A percentile compares a stretch with the other conserved stretches of the same genome.
phyloP scores from a whole-genome alignment of 2,888 invertebrate species.

The Capitulum mitella region DNA sequence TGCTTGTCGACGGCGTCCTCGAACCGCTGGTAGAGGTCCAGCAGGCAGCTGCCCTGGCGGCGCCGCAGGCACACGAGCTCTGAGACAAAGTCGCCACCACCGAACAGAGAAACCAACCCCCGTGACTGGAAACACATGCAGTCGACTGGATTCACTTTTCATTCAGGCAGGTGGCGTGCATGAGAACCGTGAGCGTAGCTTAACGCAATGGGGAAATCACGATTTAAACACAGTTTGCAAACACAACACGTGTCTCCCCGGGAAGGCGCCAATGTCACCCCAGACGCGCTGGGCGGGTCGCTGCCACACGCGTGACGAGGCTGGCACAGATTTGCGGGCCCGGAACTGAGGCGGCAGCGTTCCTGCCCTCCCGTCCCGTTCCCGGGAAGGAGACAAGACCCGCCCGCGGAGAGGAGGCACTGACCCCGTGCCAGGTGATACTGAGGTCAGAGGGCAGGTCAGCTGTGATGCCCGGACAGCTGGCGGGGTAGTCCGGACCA shows the following conservation, averaged over 20 bases:
- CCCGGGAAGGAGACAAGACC: too few species aligned
- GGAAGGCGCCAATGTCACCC: too few species aligned
- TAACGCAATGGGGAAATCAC: too few species aligned
- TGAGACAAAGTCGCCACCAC: background rate
- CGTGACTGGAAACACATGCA: background rate
- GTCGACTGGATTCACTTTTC: background rate
- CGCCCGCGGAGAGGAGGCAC: too few species aligned
- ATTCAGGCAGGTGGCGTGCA: background rate
- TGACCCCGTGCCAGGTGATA: slow-evolving; percentile 28
- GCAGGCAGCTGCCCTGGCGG: background rate
- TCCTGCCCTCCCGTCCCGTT: too few species aligned
- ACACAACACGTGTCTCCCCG: too few species aligned
- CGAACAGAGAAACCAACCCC: background rate
- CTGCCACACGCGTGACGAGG: too few species aligned
- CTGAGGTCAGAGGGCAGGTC: slow-evolving; percentile 29
- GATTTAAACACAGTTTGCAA: too few species aligned
- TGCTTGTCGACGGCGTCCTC: slow-evolving; percentile 17
- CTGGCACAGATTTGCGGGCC: too few species aligned
- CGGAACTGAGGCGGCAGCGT: too few species aligned
- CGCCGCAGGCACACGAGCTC: background rate
- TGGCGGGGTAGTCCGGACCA: background rate
- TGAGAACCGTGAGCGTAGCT: too few species aligned
- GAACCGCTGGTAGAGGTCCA: slow-evolving; percentile 22
- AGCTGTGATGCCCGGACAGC: background rate
- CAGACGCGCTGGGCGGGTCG: too few species aligned